phyloP scores from a whole-genome alignment of 2,113 vertebrate genomes.

The rat (Rattus norvegicus) region DNA sequence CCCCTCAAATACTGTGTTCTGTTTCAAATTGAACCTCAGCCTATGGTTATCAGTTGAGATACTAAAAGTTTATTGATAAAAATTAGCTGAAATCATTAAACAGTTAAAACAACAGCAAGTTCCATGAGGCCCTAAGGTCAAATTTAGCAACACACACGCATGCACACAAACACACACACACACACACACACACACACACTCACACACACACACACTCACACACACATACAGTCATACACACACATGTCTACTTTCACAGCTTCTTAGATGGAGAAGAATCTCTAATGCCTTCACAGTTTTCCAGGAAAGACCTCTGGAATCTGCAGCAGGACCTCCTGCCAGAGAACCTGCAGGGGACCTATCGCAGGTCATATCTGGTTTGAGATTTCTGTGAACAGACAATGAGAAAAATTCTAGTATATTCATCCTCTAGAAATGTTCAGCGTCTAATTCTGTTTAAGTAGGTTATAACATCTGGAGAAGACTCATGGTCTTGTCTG shows the following conservation, averaged over 20 bases:
- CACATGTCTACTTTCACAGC: not conserved
- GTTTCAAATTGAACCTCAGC: not conserved
- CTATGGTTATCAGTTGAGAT: not conserved
- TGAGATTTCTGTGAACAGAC: not conserved
- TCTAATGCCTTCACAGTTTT: not conserved
- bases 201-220: not conserved
- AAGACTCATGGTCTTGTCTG: not conserved
- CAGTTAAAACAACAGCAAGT: not conserved
- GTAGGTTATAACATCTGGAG: not conserved
- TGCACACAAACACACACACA: too few relatives aligned
- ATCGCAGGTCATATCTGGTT: not conserved
- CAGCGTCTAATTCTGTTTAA: not conserved
- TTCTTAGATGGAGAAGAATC: not conserved
- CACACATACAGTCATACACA: not conserved
- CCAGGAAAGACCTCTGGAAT: not conserved
- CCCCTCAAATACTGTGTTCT: not conserved
- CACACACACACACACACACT: not conserved
- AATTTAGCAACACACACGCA: not conserved
- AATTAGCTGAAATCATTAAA: not conserved
- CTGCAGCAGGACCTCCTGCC: not conserved
- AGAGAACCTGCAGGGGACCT: rapidly evolving
- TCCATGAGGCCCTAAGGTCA: not conserved
- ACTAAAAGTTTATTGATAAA: not conserved
- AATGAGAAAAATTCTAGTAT: not conserved
- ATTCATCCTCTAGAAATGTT: not conserved